Base-by-base conservation (phyloP, 2,797 vertebrate genomes). In the Loris lydekkerianus region DNA sequence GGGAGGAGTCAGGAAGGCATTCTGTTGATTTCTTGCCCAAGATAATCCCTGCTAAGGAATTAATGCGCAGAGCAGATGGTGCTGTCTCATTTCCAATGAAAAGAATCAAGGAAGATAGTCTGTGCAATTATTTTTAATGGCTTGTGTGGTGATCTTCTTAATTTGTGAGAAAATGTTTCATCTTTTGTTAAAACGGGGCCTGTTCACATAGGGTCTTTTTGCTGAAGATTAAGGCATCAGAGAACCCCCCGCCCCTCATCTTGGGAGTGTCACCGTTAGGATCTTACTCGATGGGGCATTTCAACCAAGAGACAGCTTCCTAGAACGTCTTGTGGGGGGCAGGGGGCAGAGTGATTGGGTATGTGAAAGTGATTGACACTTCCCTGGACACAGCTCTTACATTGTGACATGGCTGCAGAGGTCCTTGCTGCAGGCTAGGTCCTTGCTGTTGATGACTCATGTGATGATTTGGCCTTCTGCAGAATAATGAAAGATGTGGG, bases 111-210 rank as follows among this genome's bases (percentile, higher is more conserved):
- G 96, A 98, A 98, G 98, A 98, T 98, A 97, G 98, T 98, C 98
- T 97, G 96, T 98, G 98, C 98, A 98, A 98, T 98, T 98, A 98
- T 98, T 98, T 99, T 98, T 98, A 98, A 98, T 98, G 97, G 97
- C 97, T 98, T 98, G 96, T 98, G 97, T 81, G 94, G 98, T 96
- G 98, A 98, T 98, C 98, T 97, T 98, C 97, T 98, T 98, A 98
- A 98, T 98, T 98, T 98, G 98, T 98, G 98, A 98, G 98, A 98
- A 98, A 98, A 98, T 94, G 97, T 98, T 98, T 98, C 97, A 96
- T 98, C 98, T 98, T 98, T 98, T 98, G 98, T 98, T 98, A 95
- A 97, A 97, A 97, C 93, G 92, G 95, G 82, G 95, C 96, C 83
- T 75, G 73, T 98, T 98, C 98, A 94, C 75, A 10, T 94, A 85